phyloP scores from a whole-genome alignment of 2,888 invertebrate genomes.

The Drosophila multiciliata region DNA sequence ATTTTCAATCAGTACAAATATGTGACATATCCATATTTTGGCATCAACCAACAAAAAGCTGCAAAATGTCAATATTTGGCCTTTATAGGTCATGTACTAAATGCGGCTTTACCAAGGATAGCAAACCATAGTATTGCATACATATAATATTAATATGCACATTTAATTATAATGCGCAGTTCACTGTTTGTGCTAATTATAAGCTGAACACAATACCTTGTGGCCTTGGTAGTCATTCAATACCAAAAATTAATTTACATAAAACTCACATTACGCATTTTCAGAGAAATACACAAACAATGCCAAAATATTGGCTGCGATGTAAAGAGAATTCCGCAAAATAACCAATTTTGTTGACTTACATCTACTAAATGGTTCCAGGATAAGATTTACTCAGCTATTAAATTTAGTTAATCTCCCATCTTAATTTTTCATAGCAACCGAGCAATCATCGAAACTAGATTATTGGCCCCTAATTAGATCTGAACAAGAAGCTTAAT shows the following conservation, averaged over 20 bases:
- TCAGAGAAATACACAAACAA: conserved; percentile 28
- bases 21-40: neutral
- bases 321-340: neutral
- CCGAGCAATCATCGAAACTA: conserved; percentile 49
- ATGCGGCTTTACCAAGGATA: conserved; percentile 33
- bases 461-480: conserved; percentile 30
- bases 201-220: conserved; percentile 9
- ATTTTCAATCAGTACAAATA: neutral
- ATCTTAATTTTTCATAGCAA: conserved; percentile 45
- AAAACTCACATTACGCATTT: conserved; percentile 59
- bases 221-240: conserved; percentile 14
- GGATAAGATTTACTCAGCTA: conserved; percentile 38
- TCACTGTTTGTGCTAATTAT: conserved; percentile 51
- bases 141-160: conserved; percentile 28
- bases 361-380: conserved; percentile 17
- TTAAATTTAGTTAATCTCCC: conserved; percentile 30
- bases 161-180: conserved; percentile 56
- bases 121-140: conserved; percentile 9
- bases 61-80: conserved; percentile 10
- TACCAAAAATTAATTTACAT: conserved; percentile 59
- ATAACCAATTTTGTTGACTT: conserved; percentile 12
- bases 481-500: conserved; percentile 11
- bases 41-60: conserved; percentile 37
- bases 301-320: neutral
- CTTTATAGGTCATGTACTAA: conserved; percentile 33